Percentiles rank a stretch among this genome's conserved stretches.
Evolutionary conservation across 2,797 vertebrate species (phyloP).

Genomic region (Alfaro cultratus): DNA sequence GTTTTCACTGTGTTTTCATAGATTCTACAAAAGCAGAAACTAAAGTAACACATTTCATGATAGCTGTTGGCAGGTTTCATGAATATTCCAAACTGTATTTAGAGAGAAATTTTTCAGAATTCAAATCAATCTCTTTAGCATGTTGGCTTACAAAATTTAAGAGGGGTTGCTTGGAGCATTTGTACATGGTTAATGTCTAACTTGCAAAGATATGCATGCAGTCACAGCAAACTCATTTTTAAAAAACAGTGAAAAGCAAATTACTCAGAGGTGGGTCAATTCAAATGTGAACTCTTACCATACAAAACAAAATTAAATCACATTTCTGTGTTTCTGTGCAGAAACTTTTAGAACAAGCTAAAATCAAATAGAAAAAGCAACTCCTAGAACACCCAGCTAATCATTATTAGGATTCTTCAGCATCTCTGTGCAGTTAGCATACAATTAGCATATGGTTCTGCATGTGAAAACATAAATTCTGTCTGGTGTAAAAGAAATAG

Average conservation of each 20-base stretch:
- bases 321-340: neutral
- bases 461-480: neutral
- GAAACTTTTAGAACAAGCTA: neutral
- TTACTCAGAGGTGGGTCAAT: neutral
- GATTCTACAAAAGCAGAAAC: constrained; percentile 19
- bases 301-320: neutral
- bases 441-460: neutral
- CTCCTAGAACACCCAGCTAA: neutral
- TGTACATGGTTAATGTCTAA: neutral
- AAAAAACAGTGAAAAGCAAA: neutral
- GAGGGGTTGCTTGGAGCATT: neutral
- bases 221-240: neutral
- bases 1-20: neutral
- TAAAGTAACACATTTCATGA: neutral
- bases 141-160: neutral
- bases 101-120: constrained; percentile 58
- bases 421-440: neutral
- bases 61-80: constrained; percentile 28
- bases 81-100: constrained; percentile 48
- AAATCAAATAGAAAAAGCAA: neutral
- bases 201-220: neutral
- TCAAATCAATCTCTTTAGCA: neutral
- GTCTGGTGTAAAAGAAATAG: neutral
- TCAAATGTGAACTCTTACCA: neutral
- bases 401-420: neutral